A percentile compares a stretch with the other conserved stretches of the same genome.
Conservation (phyloP, 2,113 vertebrate genomes). For the Thryonomys swinderianus region DNA sequence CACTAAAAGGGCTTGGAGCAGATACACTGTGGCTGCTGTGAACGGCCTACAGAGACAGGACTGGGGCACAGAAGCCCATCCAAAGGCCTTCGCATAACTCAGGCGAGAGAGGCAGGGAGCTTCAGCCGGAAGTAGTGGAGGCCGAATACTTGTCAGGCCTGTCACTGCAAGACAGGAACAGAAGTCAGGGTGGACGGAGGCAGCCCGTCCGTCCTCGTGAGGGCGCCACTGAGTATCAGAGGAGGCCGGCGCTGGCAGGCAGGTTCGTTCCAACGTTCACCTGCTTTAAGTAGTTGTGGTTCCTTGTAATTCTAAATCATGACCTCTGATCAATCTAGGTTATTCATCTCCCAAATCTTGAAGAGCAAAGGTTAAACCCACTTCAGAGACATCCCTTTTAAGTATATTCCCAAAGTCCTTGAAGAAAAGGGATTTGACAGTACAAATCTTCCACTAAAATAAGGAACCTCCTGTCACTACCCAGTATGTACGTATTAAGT, state of each 20-base stretch:
- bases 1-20: not conserved
- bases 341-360: conserved; percentile 18
- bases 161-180: not conserved
- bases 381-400: not conserved
- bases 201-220: not conserved
- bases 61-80: not conserved
- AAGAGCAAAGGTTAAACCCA: not conserved
- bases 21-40: not conserved
- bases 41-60: not conserved
- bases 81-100: not conserved
- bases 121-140: not conserved
- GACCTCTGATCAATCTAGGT: not conserved
- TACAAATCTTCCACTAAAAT: not conserved
- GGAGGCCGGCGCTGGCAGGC: not conserved
- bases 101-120: not conserved
- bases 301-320: not conserved
- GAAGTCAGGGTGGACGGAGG: not conserved
- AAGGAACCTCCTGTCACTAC: not conserved
- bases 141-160: not conserved
- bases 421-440: not conserved
- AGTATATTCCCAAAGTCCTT: not conserved
- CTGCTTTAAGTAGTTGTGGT: not conserved
- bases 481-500: not conserved
- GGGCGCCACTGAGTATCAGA: not conserved
- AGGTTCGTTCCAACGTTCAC: not conserved